Base-by-base conservation (phyloP, 2,888 invertebrate species). In the Phymatocera aterrima region DNA sequence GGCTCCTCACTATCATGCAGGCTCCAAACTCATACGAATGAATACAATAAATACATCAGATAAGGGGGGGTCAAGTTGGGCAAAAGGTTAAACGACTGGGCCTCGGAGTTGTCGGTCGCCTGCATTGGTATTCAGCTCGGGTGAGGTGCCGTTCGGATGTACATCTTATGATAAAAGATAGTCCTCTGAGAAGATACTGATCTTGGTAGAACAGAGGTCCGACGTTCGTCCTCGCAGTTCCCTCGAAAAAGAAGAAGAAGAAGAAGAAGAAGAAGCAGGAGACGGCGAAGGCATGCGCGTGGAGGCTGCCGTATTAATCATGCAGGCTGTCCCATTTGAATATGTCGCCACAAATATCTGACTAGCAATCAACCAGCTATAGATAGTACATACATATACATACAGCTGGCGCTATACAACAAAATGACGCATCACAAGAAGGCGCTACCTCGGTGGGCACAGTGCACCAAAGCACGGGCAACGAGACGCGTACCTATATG, bases 281-380 rank as follows among this genome's bases (percentile, higher is more conserved):
- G 64, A 18, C 18, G 15, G 5, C 12, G 21, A 57, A 40, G 75
- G 34, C 54, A 75, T 75, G 34, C 34, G 51, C 70, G 51, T 15
- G 51, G 48, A 72, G 72, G 72, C 31, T 12, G 72, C n/a, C 57
- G 75, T 75, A 75, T 75, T 75, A 75, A 75, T 75, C 75, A 75
- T 75, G 75, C 60, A 28, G 60, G 40, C 57, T 60, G 75, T 75
- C 75, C 75, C 75, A 75, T 75, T 75, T 75, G 75, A 75, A 75
- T 75, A 75, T 75, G 57, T 72, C 48, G 72, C 72, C 72, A 72
- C 72, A 72, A 72, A 72, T 72, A 72, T 72, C 72, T 75, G 75
- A 75, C 54, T 28, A 57, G 57, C 75, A 57, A 75, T 75, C 75
- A 75, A 75, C 31, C 51, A 34, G 51, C 51, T 51, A 34, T 51